These are phyloP conservation scores for Ictidomys tridecemlineatus DNA, from an alignment of 2,113 vertebrate species.

Conservation along the genomic window DNA sequence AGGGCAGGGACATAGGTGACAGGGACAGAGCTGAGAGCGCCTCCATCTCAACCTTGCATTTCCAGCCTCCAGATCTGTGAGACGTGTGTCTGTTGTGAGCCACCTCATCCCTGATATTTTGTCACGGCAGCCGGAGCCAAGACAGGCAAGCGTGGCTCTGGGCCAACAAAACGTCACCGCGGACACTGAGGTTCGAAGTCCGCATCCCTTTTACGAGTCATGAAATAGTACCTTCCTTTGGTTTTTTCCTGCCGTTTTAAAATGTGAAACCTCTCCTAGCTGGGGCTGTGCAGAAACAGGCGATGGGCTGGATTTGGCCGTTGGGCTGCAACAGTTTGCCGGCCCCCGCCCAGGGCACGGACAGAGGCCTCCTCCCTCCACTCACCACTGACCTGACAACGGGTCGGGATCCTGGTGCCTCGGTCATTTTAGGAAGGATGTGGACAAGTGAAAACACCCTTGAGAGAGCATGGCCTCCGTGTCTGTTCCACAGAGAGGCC, in stretches of 20 bases:
- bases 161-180: neutral
- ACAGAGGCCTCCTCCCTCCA: accelerated
- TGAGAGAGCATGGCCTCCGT: too few relatives aligned
- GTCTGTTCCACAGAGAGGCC: neutral
- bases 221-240: neutral
- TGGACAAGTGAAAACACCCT: neutral
- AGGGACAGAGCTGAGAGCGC: neutral
- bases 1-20: too few relatives aligned
- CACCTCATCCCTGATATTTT: accelerated
- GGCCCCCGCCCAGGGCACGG: neutral
- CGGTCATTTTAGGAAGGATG: neutral
- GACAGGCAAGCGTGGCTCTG: neutral
- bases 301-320: neutral
- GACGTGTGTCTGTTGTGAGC: neutral
- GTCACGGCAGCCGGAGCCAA: neutral
- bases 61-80: neutral
- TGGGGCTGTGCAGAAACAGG: neutral
- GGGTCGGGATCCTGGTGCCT: neutral
- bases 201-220: neutral
- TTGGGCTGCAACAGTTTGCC: neutral
- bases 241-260: neutral
- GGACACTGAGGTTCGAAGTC: neutral
- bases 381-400: accelerated
- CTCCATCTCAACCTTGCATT: neutral
- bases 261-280: neutral